phyloP scores from a whole-genome alignment of 92 coral and sea anemone genomes.

The Palythoa grandis region DNA sequence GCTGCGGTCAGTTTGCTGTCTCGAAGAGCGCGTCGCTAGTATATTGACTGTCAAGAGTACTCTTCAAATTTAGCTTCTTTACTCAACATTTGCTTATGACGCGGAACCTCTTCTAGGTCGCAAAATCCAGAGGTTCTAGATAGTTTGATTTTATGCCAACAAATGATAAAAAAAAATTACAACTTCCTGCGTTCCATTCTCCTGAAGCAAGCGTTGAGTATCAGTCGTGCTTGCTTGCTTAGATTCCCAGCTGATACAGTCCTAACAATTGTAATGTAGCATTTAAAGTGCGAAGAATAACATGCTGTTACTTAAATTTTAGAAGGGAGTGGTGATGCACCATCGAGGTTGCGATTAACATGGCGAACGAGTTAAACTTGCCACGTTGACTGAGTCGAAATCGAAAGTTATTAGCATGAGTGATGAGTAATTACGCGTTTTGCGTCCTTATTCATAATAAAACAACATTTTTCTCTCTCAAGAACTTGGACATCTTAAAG shows the following conservation, averaged over 20 bases:
- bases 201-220: background rate
- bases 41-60: background rate
- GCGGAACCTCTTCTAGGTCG: background rate
- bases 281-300: background rate
- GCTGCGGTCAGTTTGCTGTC: background rate
- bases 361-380: constrained; percentile 8
- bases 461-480: background rate
- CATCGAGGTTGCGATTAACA: background rate
- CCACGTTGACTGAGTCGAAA: constrained; percentile 28
- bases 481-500: background rate
- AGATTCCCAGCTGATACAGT: background rate
- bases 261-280: background rate
- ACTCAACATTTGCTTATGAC: background rate
- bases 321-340: background rate
- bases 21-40: background rate
- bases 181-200: constrained; percentile 33
- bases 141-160: background rate
- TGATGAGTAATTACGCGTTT: constrained; percentile 30
- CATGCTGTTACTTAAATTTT: too few relatives aligned
- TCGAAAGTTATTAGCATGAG: constrained; percentile 19
- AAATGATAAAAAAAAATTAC: background rate
- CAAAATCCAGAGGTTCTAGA: background rate
- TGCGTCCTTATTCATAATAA: background rate
- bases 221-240: background rate
- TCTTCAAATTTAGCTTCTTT: background rate